These are phyloP conservation scores for Leucophora obtusa DNA, from an alignment of 2,888 invertebrate species.

Conservation along the genomic window DNA sequence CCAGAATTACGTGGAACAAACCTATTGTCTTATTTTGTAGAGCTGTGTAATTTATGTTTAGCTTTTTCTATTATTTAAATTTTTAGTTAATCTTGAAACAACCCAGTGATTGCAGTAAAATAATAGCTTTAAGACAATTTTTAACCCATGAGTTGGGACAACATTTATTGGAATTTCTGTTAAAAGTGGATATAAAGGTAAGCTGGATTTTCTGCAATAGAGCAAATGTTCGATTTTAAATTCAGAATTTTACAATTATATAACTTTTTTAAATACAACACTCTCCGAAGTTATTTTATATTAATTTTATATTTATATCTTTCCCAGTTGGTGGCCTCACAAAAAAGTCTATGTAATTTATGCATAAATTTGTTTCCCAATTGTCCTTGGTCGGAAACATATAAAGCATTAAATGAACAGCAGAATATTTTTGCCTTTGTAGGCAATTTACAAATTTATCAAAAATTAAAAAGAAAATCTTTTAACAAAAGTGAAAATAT, in stretches of 20 bases:
- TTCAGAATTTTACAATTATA: not conserved
- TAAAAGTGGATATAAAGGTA: slow-evolving; percentile 75
- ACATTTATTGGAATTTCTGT: slow-evolving; percentile 73
- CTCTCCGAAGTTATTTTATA: too few relatives aligned
- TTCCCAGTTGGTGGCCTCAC: slow-evolving; percentile 75
- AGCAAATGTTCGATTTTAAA: too few relatives aligned
- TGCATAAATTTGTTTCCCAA: slow-evolving; percentile 78
- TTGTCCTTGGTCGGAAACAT: slow-evolving; percentile 73
- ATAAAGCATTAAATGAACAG: slow-evolving; percentile 18
- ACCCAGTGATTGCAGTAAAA: slow-evolving; percentile 76
- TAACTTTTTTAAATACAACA: too few relatives aligned
- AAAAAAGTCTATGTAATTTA: slow-evolving; percentile 74
- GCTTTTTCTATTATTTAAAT: slow-evolving; percentile 5
- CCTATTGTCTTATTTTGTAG: too few relatives aligned
- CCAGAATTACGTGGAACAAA: too few relatives aligned
- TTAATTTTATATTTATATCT: slow-evolving; percentile 14
- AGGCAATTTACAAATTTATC: slow-evolving; percentile 70
- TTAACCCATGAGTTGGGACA: slow-evolving; percentile 76
- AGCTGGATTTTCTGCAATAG: slow-evolving; percentile 31
- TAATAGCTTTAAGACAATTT: slow-evolving; percentile 76
- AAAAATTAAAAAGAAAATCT: slow-evolving; percentile 63
- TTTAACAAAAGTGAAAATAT: slow-evolving; percentile 10
- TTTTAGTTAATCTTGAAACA: slow-evolving; percentile 74
- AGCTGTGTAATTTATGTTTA: too few relatives aligned
- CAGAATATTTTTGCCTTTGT: slow-evolving; percentile 70